Base-by-base conservation (phyloP, 2,888 invertebrate genomes). In the Diarsia mendica region DNA sequence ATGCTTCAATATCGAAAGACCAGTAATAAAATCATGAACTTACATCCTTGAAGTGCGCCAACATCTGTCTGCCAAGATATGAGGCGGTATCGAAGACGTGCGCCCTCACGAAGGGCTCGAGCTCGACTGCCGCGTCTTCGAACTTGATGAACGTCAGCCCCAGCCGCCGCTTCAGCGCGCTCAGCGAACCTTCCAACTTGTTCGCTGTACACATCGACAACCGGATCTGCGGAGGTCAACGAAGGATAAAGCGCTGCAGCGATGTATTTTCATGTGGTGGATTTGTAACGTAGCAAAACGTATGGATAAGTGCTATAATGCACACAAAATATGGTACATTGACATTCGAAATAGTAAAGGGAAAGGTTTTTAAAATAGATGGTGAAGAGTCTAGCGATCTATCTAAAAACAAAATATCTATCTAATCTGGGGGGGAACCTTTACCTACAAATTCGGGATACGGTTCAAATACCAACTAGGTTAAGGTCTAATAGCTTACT, bases 61-160 rank as follows among this genome's bases (percentile, higher is more conserved):
- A 96, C 89, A 99, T 97, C 69, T 98, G 98, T 83, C 98, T 97
- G 70, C 98, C 95, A 75, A 99, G 97, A 90, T 98, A 98, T 79
- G 98, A 98, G 78, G 98, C 97, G 0, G 99, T 99, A 95, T 99
- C 99, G 95, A 99, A 99, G 72, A 98, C 98, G 96, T 99, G 99
- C 89, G 97, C 97, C 87, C 98, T 97, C 68, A 97, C 97, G 93
- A 99, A 99, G 2, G 98, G 98, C 92, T 99, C 98, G 84, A 99
- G 96, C 91, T 99, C 98, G 20, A 99, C 98, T 61, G 98, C 97
- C 20, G 99, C 99, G 94, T 99, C 99, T 95, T 99, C 99, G 95
- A 99, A 99, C 92, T 98, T 98, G 87, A 99, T 98, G 75, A 99
- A 97, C 63, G 98, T 99, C 63, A 99, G 96, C 1, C 99, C 98